A percentile compares a stretch with the other conserved stretches of the same genome.
Evolutionary conservation across 2,113 vertebrate genomes (phyloP).

Genomic region (Podarcis raffonei): DNA sequence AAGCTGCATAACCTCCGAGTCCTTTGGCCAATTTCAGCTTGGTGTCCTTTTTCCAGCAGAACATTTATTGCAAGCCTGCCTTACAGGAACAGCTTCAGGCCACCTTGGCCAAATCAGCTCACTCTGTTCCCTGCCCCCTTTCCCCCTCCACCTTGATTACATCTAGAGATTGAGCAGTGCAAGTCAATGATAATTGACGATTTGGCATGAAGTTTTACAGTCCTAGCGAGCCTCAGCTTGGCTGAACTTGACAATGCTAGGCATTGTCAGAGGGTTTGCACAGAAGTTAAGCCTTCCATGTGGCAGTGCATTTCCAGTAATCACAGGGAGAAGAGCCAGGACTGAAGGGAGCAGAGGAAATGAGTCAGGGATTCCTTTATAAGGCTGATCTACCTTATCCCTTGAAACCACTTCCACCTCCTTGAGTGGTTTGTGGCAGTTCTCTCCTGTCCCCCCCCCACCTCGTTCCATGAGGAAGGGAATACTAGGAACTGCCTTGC

Average conservation of each 20-base stretch:
- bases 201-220: conserved; percentile 45
- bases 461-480: background rate
- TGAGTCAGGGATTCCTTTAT: background rate
- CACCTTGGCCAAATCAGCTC: conserved; percentile 7
- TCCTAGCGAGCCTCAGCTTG: conserved; percentile 28
- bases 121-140: background rate
- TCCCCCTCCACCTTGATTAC: conserved; percentile 32
- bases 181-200: conserved; percentile 53
- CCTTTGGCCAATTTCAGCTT: conserved; percentile 22
- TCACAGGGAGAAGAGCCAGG: background rate
- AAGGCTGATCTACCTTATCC: background rate
- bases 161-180: background rate
- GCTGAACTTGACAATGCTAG: background rate
- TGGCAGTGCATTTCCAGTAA: conserved; percentile 11
- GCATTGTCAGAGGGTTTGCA: conserved; percentile 1
- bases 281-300: conserved; percentile 40
- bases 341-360: conserved; percentile 10
- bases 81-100: conserved; percentile 3
- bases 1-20: conserved; percentile 33
- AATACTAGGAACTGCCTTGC: background rate
- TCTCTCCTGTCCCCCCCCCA: no score
- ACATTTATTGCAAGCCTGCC: conserved; percentile 8
- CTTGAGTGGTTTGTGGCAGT: background rate
- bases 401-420: conserved; percentile 11
- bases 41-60: conserved; percentile 16